Conservation (phyloP, 2,113 vertebrate species). For the Mugil cephalus region DNA sequence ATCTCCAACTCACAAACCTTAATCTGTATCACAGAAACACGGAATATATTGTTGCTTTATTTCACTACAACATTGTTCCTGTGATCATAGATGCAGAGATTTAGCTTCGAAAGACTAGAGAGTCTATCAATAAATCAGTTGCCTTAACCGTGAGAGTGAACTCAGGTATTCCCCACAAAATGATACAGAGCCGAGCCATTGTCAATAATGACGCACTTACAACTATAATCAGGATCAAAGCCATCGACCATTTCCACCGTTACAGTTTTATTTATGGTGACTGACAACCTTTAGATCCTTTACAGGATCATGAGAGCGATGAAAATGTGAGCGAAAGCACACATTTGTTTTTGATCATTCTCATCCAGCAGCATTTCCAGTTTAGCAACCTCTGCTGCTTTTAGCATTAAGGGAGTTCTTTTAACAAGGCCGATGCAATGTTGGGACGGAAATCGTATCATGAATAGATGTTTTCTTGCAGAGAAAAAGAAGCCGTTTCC, state of each 20-base stretch:
- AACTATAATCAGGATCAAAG: constrained; percentile 36
- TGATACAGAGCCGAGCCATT: constrained; percentile 56
- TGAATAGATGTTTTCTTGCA: background rate
- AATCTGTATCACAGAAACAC: background rate
- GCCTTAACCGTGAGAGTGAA: too few relatives aligned
- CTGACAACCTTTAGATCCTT: constrained; percentile 16
- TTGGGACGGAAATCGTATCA: too few relatives aligned
- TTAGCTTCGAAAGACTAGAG: constrained; percentile 48
- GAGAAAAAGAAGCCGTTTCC: background rate
- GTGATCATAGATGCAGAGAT: constrained; percentile 43
- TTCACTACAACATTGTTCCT: background rate
- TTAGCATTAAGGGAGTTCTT: background rate
- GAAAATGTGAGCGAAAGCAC: constrained; percentile 11
- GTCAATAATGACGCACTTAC: constrained; percentile 47
- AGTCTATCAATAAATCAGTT: too few relatives aligned
- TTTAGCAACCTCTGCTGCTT: background rate
- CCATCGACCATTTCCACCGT: constrained; percentile 29
- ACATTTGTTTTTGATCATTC: constrained; percentile 33
- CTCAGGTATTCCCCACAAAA: constrained; percentile 25
- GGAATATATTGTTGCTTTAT: constrained; percentile 4
- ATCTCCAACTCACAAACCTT: background rate
- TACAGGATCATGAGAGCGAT: constrained; percentile 8
- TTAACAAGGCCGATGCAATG: background rate
- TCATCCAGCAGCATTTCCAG: background rate
- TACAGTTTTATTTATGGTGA: constrained; percentile 29